Base-by-base conservation (phyloP, 2,113 vertebrate species). In the Procavia capensis region DNA sequence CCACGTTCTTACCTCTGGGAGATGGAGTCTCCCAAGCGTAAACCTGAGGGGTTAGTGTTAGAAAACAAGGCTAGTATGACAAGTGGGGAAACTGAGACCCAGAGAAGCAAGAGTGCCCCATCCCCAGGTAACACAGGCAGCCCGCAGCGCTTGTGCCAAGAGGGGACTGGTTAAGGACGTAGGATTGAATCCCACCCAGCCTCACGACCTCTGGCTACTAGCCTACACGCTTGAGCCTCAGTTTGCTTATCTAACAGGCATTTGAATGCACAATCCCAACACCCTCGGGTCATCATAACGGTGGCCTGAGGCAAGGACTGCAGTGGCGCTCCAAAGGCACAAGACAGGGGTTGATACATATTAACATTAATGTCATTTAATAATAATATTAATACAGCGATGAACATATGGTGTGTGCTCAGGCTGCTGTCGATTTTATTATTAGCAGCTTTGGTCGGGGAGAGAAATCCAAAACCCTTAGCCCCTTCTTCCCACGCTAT, bases 361-460 rank as follows among this genome's bases (percentile, higher is more conserved):
- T 7, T 72, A 54, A 70, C 61, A 81, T 54, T 24, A 68, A 61
- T 39, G 31, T 50, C 72, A 39, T 59, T 59, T 61, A 83, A 76
- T 63, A 57, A 91, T 29, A 72, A 34, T 70, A 36, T 70, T 36
- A 31, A 36, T 70, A 36, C 29, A 36, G 34, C 39, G 36, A 57
- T 16, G 63, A 75, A 39, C 92, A 82, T 84, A 88, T 66, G 88
- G 92, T 39, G 90, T 80, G 90, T 39, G 63, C 47, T 41, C 90
- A 54, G 61, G 41, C 78, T 84, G 92, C 83, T n/a, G 72, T 22
- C 29, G 92, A 7, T 25, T 29, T 88, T 74, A 45, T 85, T 29
- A 88, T 68, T 43, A 74, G 76, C 39, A 50, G 41, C 80, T 29
- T 72, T 36, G 70, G n/a, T 10, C 61, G 39, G 54, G 17, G 47